A percentile compares a stretch with the other conserved stretches of the same genome.
These are phyloP conservation scores for Enteromius anoplus DNA, from an alignment of 2,797 vertebrate species.

Conservation along the genomic window DNA sequence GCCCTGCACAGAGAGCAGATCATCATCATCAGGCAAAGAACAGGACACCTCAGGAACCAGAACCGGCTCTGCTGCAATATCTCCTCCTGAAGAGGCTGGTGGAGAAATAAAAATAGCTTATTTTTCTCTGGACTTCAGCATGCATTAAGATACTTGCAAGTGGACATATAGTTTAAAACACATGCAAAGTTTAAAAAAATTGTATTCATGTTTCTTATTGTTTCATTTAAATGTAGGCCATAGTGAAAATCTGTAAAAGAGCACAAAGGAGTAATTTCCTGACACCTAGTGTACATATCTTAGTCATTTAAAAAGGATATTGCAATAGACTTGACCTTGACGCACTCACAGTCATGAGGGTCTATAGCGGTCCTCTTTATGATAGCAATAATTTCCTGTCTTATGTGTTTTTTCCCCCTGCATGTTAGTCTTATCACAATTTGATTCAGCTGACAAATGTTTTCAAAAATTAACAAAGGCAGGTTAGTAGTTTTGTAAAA, in stretches of 20 bases:
- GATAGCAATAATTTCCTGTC: neutral
- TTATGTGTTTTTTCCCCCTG: too few relatives aligned
- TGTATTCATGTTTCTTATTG: neutral
- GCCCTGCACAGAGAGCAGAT: slow-evolving; percentile 73
- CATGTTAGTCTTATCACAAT: too few relatives aligned
- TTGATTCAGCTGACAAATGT: too few relatives aligned
- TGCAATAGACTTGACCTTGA: neutral
- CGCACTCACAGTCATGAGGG: neutral
- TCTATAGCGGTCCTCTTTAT: neutral
- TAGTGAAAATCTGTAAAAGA: neutral
- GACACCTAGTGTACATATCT: neutral
- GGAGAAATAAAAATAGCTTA: slow-evolving; percentile 17
- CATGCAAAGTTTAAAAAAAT: neutral
- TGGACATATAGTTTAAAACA: neutral
- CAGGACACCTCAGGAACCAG: slow-evolving; percentile 60
- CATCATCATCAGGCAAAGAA: slow-evolving; percentile 71
- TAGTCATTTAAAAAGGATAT: neutral
- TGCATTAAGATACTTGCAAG: neutral
- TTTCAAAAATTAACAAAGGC: too few relatives aligned
- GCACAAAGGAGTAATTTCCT: neutral
- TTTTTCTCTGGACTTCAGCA: neutral
- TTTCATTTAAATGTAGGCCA: neutral
- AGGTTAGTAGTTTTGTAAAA: too few relatives aligned
- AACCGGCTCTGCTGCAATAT: slow-evolving; percentile 46
- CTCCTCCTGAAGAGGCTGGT: slow-evolving; percentile 48